Base-by-base conservation (phyloP, 2,797 vertebrate genomes). In the Tauraco hartlaubi region DNA sequence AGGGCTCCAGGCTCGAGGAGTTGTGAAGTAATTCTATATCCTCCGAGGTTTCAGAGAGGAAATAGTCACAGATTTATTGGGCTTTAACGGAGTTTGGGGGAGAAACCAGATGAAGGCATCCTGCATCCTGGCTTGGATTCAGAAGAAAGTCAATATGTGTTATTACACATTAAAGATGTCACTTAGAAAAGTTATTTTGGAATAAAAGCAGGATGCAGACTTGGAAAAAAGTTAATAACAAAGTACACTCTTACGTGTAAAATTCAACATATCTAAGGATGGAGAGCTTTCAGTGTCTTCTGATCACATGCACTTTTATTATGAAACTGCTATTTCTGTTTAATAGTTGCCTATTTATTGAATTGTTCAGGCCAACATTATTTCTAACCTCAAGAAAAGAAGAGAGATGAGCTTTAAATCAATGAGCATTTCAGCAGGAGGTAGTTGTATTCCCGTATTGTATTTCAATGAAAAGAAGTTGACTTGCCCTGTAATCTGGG, bases 51-150 rank as follows among this genome's bases (percentile, higher is more conserved):
- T 91, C 82, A 79, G 62, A 83, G 31, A 88, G 96, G 94, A 97
- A 97, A 94, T 80, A 96, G 83, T 83, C 92, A 77, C 85, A 95
- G 93, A 96, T 97, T 97, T 97, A 94, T 92, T 72, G 83, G 74
- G 75, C 74, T 96, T 92, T 93, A 80, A 84, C 71, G 73, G 82
- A 86, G 67, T 52, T 91, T 84, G 28, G 31, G 37, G 41, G 76
- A 44, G 77, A 80, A 97, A 89, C 58, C 66, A 96, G 83, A 94
- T 85, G 92, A 97, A 95, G 93, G 87, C 54, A 87, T 92, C 55
- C 25, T 96, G 62, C 71, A 92, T 89, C 77, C 72, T 95, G 90
- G 83, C 78, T 91, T 94, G 82, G 68, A 95, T 85, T 97, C 85
- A 79, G 69, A 75, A 79, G 90, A 75, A 95, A 95, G 67, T 78